phyloP scores from a whole-genome alignment of 2,113 vertebrate species.

The Phalacrocorax aristotelis region DNA sequence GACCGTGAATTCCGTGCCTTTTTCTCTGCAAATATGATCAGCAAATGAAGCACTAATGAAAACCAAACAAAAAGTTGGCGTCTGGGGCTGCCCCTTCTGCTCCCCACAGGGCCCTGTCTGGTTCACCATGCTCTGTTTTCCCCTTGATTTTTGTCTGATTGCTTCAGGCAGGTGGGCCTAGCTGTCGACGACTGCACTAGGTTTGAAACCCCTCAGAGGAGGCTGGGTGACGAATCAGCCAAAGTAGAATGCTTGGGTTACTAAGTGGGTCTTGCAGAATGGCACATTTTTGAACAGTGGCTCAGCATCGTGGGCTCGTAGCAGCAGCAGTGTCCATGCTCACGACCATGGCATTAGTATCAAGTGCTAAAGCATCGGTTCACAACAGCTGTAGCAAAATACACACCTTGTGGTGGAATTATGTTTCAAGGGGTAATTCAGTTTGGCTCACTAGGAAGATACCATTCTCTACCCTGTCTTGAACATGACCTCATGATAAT shows the following conservation, averaged over 20 bases:
- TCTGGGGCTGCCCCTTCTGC: not conserved
- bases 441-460: not conserved
- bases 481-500: not conserved
- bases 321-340: fast-evolving
- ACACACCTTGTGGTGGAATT: not conserved
- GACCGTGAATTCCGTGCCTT: not conserved
- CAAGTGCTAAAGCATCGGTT: not conserved
- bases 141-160: not conserved
- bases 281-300: not conserved
- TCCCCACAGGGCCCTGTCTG: not conserved
- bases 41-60: not conserved
- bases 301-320: not conserved
- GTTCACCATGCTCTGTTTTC: not conserved
- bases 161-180: not conserved
- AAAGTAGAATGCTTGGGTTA: not conserved
- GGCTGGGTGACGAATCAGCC: not conserved
- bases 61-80: not conserved
- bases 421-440: not conserved
- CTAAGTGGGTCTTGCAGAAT: not conserved
- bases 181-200: not conserved
- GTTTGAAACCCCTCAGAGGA: not conserved
- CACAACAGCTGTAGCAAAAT: not conserved
- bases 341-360: fast-evolving
- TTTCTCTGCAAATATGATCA: not conserved
- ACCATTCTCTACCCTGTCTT: not conserved